Evolutionary conservation across 2,888 invertebrate genomes (phyloP).

Genomic region (Scaptomyza caliginosa): DNA sequence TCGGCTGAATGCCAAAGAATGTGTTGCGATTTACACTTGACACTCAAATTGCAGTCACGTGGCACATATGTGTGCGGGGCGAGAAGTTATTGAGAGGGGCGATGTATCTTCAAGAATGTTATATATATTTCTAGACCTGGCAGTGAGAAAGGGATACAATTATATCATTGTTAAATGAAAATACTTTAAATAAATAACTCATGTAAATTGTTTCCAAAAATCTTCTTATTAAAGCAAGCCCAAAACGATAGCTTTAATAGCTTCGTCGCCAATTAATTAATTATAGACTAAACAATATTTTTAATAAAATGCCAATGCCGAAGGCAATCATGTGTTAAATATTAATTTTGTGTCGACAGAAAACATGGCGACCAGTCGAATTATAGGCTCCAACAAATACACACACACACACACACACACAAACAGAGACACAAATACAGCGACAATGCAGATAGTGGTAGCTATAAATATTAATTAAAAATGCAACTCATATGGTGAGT

Average conservation of each 20-base stretch:
- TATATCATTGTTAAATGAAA: too few species aligned
- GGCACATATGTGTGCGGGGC: conserved; percentile 50
- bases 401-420: conserved; percentile 5
- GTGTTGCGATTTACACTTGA: conserved; percentile 62
- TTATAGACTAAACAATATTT: conserved; percentile 78
- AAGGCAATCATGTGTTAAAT: conserved; percentile 81
- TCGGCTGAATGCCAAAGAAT: conserved; percentile 38
- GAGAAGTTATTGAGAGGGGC: background rate
- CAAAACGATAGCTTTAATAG: conserved; percentile 33
- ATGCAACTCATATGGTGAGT: conserved; percentile 82
- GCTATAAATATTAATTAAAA: conserved; percentile 82
- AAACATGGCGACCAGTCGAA: conserved; percentile 65
- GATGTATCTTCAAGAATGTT: background rate
- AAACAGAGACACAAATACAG: conserved; percentile 6
- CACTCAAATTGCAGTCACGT: conserved; percentile 64
- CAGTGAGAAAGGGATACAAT: background rate
- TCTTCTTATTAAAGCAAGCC: too few species aligned
- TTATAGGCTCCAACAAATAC: conserved; percentile 40
- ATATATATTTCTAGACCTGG: background rate
- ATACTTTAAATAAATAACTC: background rate
- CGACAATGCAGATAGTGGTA: conserved; percentile 25
- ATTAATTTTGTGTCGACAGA: conserved; percentile 73
- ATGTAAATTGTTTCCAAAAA: too few species aligned
- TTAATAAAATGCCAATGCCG: conserved; percentile 71
- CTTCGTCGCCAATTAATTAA: conserved; percentile 72